Conservation (phyloP, 53 echinoderm and acorn worm species). For the Temnopleurus reevesii region DNA sequence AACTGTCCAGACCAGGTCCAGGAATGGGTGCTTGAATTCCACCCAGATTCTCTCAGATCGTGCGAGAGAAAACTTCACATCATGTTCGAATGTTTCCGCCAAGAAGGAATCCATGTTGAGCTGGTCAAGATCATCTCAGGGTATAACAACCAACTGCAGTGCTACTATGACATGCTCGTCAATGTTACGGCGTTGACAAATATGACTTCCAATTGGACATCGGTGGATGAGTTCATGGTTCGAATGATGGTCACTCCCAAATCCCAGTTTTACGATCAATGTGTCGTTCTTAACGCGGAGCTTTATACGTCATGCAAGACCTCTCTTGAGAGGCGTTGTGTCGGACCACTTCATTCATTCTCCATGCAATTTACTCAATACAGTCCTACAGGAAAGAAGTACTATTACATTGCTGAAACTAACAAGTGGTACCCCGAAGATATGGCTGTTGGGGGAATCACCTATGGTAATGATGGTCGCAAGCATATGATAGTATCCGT, state of each 20-base stretch:
- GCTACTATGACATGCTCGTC: not conserved
- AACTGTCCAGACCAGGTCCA: not conserved
- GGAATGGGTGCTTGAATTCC: constrained; percentile 14
- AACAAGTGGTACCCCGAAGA: not conserved
- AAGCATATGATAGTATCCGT: not conserved
- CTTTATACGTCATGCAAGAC: not conserved
- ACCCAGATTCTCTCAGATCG: not conserved
- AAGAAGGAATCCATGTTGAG: not conserved
- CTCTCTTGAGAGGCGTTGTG: not conserved
- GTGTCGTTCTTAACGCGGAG: constrained; percentile 8
- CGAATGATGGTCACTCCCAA: not conserved
- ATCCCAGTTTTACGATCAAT: not conserved
- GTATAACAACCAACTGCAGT: not conserved
- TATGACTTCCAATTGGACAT: not conserved
- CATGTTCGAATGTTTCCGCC: not conserved
- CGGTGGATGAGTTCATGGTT: constrained; percentile 7
- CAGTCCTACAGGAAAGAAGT: not conserved
- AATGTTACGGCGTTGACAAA: not conserved
- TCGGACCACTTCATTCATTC: not conserved
- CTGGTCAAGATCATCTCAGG: not conserved
- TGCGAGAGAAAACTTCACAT: not conserved
- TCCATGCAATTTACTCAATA: not conserved
- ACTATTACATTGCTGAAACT: not conserved
- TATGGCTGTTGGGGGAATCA: not conserved
- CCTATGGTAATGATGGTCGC: not conserved